A percentile compares a stretch with the other conserved stretches of the same genome.
Evolutionary conservation across 2,888 invertebrate genomes (phyloP).

Genomic region (Villa cingulata): DNA sequence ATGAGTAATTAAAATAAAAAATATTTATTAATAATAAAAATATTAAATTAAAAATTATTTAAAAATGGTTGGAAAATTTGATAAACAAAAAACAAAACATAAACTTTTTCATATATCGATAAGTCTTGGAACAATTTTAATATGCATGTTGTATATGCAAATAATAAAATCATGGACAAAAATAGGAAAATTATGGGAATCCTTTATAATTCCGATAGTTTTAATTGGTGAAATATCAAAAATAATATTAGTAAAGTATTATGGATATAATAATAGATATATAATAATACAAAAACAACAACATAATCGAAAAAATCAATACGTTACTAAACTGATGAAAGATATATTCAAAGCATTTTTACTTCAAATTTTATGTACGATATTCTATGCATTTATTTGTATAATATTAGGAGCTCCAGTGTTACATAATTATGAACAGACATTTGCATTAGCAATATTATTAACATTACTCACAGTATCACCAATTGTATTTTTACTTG

Average conservation of each 20-base stretch:
- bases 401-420: slow-evolving; percentile 36
- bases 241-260: slow-evolving; percentile 27
- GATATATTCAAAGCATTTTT: slow-evolving; percentile 27
- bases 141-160: slow-evolving; percentile 33
- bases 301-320: not conserved
- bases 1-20: no score
- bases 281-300: slow-evolving; percentile 15
- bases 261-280: slow-evolving; percentile 23
- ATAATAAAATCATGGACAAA: slow-evolving; percentile 29
- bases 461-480: slow-evolving; percentile 32
- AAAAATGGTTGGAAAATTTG: slow-evolving; percentile 29
- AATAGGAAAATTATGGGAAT: slow-evolving; percentile 32
- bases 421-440: slow-evolving; percentile 33
- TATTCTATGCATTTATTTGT: slow-evolving; percentile 32
- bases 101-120: slow-evolving; percentile 33
- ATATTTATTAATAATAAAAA: no score
- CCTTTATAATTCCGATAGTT: slow-evolving; percentile 30
- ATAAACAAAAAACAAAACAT: slow-evolving; percentile 33
- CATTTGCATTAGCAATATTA: slow-evolving; percentile 30
- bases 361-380: slow-evolving; percentile 27
- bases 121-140: slow-evolving; percentile 29
- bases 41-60: no score
- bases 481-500: slow-evolving; percentile 31
- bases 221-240: slow-evolving; percentile 30
- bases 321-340: slow-evolving; percentile 14